These are phyloP conservation scores for Tylochromis polylepis DNA, from an alignment of 2,113 vertebrate species.

Conservation along the genomic window DNA sequence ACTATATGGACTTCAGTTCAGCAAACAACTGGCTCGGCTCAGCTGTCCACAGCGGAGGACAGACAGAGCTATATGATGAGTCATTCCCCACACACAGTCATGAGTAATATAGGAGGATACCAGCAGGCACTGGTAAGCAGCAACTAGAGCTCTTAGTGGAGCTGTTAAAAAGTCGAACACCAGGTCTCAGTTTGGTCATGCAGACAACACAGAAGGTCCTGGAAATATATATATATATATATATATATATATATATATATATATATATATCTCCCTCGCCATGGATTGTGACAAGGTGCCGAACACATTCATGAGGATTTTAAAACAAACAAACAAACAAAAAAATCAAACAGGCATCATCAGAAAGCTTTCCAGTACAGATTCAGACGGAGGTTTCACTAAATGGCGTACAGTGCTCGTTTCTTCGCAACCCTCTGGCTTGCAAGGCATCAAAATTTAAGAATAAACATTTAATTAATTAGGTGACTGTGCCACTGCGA, in stretches of 20 bases:
- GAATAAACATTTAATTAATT: neutral
- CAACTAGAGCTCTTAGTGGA: constrained; percentile 15
- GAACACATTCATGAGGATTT: constrained; percentile 50
- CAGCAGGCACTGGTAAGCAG: constrained; percentile 45
- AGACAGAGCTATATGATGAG: constrained; percentile 4
- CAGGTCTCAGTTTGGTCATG: constrained; percentile 60
- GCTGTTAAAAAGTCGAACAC: constrained; percentile 18
- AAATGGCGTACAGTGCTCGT: constrained; percentile 12
- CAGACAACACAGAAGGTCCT: constrained; percentile 18
- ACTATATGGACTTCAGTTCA: constrained; percentile 43
- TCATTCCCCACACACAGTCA: constrained; percentile 5
- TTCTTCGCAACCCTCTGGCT: constrained; percentile 3
- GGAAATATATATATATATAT: neutral
- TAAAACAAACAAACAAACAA: neutral
- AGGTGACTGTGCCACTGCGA: neutral
- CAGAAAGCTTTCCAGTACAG: constrained; percentile 23
- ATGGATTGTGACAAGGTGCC: constrained; percentile 33
- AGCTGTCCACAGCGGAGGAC: constrained; percentile 19
- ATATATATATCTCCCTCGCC: neutral
- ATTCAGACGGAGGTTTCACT: constrained; percentile 9
- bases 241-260: neutral
- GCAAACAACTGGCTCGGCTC: constrained; percentile 20
- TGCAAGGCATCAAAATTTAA: constrained; percentile 18
- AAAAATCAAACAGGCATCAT: neutral
- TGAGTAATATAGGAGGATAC: constrained; percentile 21